Percentiles rank a stretch among this genome's conserved stretches.
Evolutionary conservation across 2,113 vertebrate species (phyloP).

Genomic region (Nothocercus nigrocapillus): DNA sequence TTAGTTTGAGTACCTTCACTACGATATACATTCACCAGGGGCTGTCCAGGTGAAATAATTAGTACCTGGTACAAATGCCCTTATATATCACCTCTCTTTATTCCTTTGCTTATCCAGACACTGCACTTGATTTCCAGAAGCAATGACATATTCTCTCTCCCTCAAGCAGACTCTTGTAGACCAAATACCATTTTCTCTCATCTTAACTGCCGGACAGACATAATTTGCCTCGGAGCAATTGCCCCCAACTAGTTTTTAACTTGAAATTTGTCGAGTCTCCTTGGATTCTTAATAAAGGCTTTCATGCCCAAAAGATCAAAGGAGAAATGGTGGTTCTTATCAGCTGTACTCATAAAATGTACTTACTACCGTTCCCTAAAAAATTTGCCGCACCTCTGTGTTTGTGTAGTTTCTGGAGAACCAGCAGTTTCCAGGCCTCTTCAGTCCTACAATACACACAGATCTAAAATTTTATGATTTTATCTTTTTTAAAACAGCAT

Average conservation of each 20-base stretch:
- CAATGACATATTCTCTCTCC: rapidly evolving
- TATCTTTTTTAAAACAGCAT: background rate
- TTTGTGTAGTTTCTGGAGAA: background rate
- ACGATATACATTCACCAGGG: background rate
- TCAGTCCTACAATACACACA: background rate
- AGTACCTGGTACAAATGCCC: too few relatives aligned
- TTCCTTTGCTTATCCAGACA: background rate
- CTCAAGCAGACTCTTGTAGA: background rate
- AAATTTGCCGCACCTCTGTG: background rate
- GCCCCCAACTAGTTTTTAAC: background rate
- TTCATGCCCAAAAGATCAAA: background rate
- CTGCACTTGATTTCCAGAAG: background rate
- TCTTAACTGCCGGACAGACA: background rate
- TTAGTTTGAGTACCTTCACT: background rate
- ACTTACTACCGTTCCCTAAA: background rate
- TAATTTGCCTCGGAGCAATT: background rate
- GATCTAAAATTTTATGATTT: background rate
- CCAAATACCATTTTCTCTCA: background rate
- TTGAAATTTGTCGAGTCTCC: background rate
- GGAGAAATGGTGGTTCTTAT: background rate
- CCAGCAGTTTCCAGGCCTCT: background rate
- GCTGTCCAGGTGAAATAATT: background rate
- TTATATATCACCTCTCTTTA: background rate
- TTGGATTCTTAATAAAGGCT: background rate
- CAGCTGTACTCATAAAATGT: background rate